Evolutionary conservation across 2,797 vertebrate genomes (phyloP), one percentile per base, ranked within the genome.

Genomic region (Simalia tracyae): DNA sequence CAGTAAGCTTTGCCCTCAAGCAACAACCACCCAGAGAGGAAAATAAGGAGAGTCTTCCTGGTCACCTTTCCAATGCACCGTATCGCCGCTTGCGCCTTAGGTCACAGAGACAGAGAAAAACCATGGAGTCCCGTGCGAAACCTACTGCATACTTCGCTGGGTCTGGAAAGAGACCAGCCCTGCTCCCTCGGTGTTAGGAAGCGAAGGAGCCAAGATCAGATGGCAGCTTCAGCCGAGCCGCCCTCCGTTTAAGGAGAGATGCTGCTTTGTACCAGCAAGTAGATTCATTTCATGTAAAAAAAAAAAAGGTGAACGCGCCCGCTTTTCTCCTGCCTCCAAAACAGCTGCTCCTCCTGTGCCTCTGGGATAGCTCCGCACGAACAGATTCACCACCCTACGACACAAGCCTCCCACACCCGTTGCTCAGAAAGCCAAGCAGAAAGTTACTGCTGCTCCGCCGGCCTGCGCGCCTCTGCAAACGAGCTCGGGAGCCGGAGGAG

Each of bases 361-460:
- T 68, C 1, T 26, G 17, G 31, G 0, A 46, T 2, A 46, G 76
- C 76, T 81, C 6, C 36, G 17, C 36, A 9, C 87, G 42, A 12
- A 59, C 84, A n/a, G 8, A 7, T 54, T 54, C 2, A 50, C 46
- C 50, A 28, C 46, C 3, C 26, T 12, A 11, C 19, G 14, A 81
- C 15, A 4, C 4, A 4, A 63, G 22, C 22, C 26, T 15, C 46
- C 7, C 50, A 57, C 61, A 26, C 6, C 50, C 36, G 57, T 26
- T 26, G 63, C 54, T 31, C 31, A 7, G 26, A 76, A 59, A 61
- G 3, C 60, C 54, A 24, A 3, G 3, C 8, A 54, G 63, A 93
- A 93, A 93, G 90, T 93, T 93, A 57, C 24, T 8, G 64, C 88
- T 6, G 90, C 24, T 0, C 14, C 2, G 8, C 90, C n/a, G 66